Conservation (phyloP, 2,888 invertebrate species). For the Prionchulus punctatus region DNA sequence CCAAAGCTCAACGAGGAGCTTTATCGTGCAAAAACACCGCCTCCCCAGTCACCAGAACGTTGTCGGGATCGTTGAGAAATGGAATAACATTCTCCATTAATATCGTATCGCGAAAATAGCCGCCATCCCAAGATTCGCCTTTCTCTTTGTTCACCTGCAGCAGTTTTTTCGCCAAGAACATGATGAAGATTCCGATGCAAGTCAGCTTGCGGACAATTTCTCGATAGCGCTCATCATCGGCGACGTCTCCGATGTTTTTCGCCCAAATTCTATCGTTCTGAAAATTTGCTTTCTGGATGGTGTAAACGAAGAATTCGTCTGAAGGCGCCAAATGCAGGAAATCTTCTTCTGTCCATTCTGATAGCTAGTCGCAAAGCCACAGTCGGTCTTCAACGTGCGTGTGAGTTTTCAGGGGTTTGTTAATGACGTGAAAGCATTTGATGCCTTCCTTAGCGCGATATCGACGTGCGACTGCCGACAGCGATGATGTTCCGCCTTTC, state of each 20-base stretch:
- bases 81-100: background rate
- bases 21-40: slow-evolving; percentile 2
- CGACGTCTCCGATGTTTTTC: background rate
- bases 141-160: background rate
- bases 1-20: too few species aligned
- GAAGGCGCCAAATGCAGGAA: background rate
- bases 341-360: background rate
- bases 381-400: background rate
- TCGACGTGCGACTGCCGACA: background rate
- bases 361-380: background rate
- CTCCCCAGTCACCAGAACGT: background rate
- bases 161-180: background rate
- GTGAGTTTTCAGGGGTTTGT: background rate
- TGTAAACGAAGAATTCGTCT: background rate
- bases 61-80: background rate
- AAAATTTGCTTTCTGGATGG: background rate
- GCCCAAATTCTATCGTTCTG: slow-evolving; percentile 1
- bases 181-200: slow-evolving; percentile 1
- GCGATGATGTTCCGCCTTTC: too few species aligned
- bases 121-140: background rate
- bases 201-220: background rate
- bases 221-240: background rate
- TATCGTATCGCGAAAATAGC: background rate
- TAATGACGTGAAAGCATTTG: background rate
- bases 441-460: background rate